Percentiles rank a stretch among this genome's conserved stretches.
These are phyloP conservation scores for Drosophila quadrilineata DNA, from an alignment of 1,140 invertebrate species.

Conservation along the genomic window DNA sequence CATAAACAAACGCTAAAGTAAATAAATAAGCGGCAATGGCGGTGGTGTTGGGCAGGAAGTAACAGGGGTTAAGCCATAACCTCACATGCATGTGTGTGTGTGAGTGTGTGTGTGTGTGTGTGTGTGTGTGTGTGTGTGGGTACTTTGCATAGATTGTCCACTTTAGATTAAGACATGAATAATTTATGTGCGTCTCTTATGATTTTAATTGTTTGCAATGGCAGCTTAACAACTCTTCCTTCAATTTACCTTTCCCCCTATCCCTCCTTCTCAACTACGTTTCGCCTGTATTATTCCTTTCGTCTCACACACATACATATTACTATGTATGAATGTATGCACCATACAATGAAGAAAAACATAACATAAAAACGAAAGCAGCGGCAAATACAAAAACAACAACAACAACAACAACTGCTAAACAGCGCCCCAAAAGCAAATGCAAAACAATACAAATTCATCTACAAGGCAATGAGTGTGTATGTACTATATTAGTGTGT, in stretches of 20 bases:
- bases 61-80: too few relatives aligned
- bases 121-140: constrained; percentile 26
- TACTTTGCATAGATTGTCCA: constrained; percentile 80
- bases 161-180: constrained; percentile 81
- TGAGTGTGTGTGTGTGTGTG: background rate
- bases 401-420: constrained; percentile 24
- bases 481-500: background rate
- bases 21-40: too few relatives aligned
- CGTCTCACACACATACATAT: too few relatives aligned
- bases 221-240: constrained; percentile 72
- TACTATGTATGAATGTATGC: too few relatives aligned
- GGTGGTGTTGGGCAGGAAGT: too few relatives aligned
- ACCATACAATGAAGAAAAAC: constrained; percentile 12
- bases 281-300: constrained; percentile 37
- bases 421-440: constrained; percentile 77
- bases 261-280: background rate
- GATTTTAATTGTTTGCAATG: constrained; percentile 81
- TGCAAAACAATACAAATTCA: constrained; percentile 79
- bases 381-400: constrained; percentile 52
- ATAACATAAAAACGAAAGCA: constrained; percentile 48
- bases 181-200: constrained; percentile 81
- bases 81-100: background rate
- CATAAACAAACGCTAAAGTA: too few relatives aligned
- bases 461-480: constrained; percentile 43
- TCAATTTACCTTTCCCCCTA: background rate